Conservation (phyloP, 2,797 vertebrate genomes). For the Buphagus erythrorhynchus region DNA sequence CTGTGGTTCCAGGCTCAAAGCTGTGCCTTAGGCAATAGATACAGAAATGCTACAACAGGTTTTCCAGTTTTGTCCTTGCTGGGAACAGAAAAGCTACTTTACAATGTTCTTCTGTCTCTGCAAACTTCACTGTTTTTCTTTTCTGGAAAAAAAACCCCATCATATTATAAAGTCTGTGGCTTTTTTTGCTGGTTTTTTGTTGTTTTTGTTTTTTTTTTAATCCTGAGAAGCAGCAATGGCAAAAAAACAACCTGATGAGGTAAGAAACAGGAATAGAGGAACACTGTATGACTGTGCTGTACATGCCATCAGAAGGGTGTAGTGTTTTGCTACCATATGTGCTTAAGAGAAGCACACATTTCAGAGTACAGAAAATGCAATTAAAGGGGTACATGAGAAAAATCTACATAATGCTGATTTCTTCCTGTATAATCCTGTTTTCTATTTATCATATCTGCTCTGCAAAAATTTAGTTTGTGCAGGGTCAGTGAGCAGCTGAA, state of each 20-base stretch:
- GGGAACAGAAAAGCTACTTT: not conserved
- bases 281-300: rapidly evolving
- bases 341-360: not conserved
- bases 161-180: not conserved
- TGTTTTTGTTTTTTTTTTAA: not conserved
- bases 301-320: not conserved
- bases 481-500: not conserved
- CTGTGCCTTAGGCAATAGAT: not conserved
- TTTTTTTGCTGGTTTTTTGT: too few species aligned
- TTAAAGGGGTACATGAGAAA: not conserved
- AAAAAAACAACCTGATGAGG: rapidly evolving
- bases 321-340: not conserved
- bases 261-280: not conserved
- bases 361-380: not conserved
- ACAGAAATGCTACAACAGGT: not conserved
- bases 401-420: not conserved
- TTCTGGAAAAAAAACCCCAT: not conserved
- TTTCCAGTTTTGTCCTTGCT: not conserved
- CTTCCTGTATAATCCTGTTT: not conserved
- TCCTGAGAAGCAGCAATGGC: not conserved
- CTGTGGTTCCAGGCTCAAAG: not conserved
- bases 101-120: not conserved
- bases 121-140: not conserved
- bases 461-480: not conserved
- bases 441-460: not conserved